phyloP scores from a whole-genome alignment of 2,888 invertebrate species.

The Chymomyza fuscimana region DNA sequence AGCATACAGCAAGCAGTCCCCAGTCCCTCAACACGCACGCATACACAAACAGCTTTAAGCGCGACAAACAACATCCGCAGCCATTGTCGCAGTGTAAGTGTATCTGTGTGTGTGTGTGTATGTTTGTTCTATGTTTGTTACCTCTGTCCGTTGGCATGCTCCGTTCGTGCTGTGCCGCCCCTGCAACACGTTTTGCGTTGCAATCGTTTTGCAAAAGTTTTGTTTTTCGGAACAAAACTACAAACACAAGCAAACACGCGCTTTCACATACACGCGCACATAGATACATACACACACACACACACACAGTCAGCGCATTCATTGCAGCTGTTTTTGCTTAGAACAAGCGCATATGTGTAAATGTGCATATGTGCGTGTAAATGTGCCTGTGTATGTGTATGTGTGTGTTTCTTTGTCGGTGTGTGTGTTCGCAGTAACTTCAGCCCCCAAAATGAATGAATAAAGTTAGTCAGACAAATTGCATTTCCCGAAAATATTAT shows the following conservation, averaged over 20 bases:
- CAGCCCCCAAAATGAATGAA: slow-evolving; percentile 57
- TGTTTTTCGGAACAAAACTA: slow-evolving; percentile 44
- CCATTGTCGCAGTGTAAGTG: slow-evolving; percentile 36
- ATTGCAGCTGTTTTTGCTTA: slow-evolving; percentile 48
- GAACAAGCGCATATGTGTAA: slow-evolving; percentile 38
- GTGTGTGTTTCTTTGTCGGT: background rate
- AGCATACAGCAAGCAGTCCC: background rate
- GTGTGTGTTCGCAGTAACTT: slow-evolving; percentile 34
- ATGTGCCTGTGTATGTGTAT: slow-evolving; percentile 12
- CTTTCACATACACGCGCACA: slow-evolving; percentile 18
- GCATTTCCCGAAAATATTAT: slow-evolving; percentile 74
- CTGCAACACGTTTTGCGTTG: slow-evolving; percentile 29
- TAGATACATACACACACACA: slow-evolving; percentile 19
- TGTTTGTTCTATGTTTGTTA: background rate
- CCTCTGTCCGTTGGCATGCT: background rate
- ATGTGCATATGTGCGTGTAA: slow-evolving; percentile 9
- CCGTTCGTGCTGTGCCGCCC: slow-evolving; percentile 1
- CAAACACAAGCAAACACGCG: slow-evolving; percentile 56
- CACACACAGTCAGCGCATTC: slow-evolving; percentile 37
- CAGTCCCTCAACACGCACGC: background rate
- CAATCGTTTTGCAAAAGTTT: slow-evolving; percentile 52
- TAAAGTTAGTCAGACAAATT: slow-evolving; percentile 74
- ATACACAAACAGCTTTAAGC: slow-evolving; percentile 46
- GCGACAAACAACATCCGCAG: slow-evolving; percentile 58
- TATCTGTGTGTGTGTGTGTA: background rate